phyloP scores from a whole-genome alignment of 2,888 invertebrate species.

The Diogma glabrata region DNA sequence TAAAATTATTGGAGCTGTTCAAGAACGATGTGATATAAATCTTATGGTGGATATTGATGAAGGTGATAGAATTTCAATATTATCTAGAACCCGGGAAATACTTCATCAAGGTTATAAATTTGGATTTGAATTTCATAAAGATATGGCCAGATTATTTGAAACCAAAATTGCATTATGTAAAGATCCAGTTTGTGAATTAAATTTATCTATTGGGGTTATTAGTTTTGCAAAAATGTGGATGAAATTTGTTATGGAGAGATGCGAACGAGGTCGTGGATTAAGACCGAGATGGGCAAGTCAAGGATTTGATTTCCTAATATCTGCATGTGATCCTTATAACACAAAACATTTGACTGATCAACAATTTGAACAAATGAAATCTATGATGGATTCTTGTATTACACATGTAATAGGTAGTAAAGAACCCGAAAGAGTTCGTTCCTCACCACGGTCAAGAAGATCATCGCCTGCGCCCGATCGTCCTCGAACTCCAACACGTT shows the following conservation, averaged over 20 bases:
- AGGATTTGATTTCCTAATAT: conserved; percentile 75
- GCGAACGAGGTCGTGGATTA: conserved; percentile 70
- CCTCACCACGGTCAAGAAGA: conserved; percentile 35
- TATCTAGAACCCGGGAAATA: conserved; percentile 58
- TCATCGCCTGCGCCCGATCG: conserved; percentile 30
- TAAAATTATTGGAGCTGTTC: conserved; percentile 31
- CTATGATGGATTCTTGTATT: conserved; percentile 71
- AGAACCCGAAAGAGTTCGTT: conserved; percentile 34
- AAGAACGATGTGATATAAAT: conserved; percentile 30
- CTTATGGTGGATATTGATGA: conserved; percentile 30
- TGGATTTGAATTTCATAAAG: conserved; percentile 64
- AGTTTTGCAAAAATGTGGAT: conserved; percentile 77
- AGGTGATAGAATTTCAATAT: conserved; percentile 45
- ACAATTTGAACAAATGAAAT: conserved; percentile 69
- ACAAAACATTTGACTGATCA: conserved; percentile 62
- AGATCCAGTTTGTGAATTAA: conserved; percentile 32
- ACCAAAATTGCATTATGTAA: conserved; percentile 34
- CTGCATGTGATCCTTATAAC: conserved; percentile 74
- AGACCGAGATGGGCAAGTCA: conserved; percentile 81
- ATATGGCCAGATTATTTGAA: conserved; percentile 41
- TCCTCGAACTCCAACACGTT: conserved; percentile 36
- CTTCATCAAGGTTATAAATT: conserved; percentile 81
- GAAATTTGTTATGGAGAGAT: conserved; percentile 72
- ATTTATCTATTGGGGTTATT: conserved; percentile 48
- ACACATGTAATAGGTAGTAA: conserved; percentile 72